Conservation (phyloP, 2,888 invertebrate species). For the Eulithis testata region DNA sequence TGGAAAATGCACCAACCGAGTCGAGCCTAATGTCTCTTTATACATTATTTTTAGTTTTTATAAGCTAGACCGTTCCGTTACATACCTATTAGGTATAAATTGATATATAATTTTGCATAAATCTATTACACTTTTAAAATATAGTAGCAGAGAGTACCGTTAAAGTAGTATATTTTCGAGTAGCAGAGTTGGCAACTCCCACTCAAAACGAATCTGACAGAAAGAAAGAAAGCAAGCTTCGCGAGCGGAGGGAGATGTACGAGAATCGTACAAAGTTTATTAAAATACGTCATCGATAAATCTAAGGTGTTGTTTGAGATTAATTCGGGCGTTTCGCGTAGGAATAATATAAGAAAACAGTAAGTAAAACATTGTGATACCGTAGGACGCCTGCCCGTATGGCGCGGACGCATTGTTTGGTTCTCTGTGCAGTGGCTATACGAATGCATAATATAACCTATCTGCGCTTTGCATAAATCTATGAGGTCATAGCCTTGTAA, state of each 20-base stretch:
- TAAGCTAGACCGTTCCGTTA: no score
- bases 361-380: slow-evolving; percentile 64
- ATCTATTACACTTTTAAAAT: no score
- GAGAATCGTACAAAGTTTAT: slow-evolving; percentile 73
- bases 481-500: slow-evolving; percentile 73
- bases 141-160: no score
- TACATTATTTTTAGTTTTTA: no score
- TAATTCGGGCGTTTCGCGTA: slow-evolving; percentile 57
- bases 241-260: slow-evolving; percentile 64
- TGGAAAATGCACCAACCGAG: no score
- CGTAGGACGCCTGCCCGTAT: slow-evolving; percentile 49
- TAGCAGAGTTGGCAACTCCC: background rate
- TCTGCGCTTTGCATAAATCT: slow-evolving; percentile 76
- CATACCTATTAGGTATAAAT: no score
- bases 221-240: slow-evolving; percentile 2
- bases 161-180: no score
- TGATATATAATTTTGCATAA: no score
- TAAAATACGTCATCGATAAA: slow-evolving; percentile 78
- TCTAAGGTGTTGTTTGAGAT: slow-evolving; percentile 63
- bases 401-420: slow-evolving; percentile 74
- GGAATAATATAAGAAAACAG: slow-evolving; percentile 60
- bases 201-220: background rate
- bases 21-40: no score
- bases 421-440: slow-evolving; percentile 75
- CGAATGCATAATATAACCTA: slow-evolving; percentile 83